phyloP scores from a whole-genome alignment of 2,888 invertebrate species.

The Osmoderma eremita region DNA sequence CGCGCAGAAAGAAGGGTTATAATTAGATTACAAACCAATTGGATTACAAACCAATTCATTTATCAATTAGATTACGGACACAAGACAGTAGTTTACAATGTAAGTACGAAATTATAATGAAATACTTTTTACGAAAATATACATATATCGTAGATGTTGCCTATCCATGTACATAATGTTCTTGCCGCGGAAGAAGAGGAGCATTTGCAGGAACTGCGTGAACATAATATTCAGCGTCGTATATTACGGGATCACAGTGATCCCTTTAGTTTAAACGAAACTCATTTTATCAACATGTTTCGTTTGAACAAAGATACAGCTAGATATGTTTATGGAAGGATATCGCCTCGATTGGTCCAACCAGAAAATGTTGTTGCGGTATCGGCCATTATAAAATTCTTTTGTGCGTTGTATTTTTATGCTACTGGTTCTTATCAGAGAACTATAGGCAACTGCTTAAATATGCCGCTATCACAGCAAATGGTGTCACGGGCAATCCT shows the following conservation, averaged over 20 bases:
- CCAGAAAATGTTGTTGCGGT: conserved; percentile 29
- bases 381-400: not conserved
- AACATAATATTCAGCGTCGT: not conserved
- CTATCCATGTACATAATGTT: too few relatives aligned
- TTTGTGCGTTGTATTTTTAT: conserved; percentile 42
- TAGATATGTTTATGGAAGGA: conserved; percentile 32
- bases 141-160: too few relatives aligned
- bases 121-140: too few relatives aligned
- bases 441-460: conserved; percentile 39
- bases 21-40: too few relatives aligned
- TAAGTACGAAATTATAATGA: too few relatives aligned
- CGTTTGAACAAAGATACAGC: conserved; percentile 39
- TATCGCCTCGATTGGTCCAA: conserved; percentile 23
- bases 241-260: not conserved
- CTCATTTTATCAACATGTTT: conserved; percentile 4
- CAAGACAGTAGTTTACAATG: too few relatives aligned
- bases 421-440: conserved; percentile 44
- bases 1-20: too few relatives aligned
- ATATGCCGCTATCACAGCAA: conserved; percentile 41
- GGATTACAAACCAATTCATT: too few relatives aligned
- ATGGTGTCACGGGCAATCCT: conserved; percentile 33
- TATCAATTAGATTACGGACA: too few relatives aligned
- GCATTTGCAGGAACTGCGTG: not conserved
- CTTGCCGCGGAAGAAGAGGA: not conserved
- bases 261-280: not conserved